Evolutionary conservation across 2,797 vertebrate species (phyloP).

Genomic region (Craterocephalus amniculus): DNA sequence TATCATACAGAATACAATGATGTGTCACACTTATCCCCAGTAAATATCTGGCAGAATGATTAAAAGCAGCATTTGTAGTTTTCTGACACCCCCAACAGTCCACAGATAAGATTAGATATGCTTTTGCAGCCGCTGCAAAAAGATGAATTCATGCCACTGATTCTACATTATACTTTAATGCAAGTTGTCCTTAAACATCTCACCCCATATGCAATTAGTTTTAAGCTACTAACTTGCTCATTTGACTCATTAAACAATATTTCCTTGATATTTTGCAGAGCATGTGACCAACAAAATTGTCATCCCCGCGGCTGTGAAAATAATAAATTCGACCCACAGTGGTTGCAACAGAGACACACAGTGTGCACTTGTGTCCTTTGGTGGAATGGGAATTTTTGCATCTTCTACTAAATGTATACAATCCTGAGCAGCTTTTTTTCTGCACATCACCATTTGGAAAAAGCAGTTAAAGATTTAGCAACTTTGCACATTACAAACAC

Average conservation of each 20-base stretch:
- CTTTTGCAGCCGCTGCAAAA: too few species aligned
- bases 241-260: not conserved
- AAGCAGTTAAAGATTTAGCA: too few species aligned
- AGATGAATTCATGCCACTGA: too few species aligned
- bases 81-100: too few species aligned
- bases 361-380: constrained; percentile 2
- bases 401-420: too few species aligned
- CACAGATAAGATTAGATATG: too few species aligned
- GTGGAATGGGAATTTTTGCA: too few species aligned
- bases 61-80: not conserved
- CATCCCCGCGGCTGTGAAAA: not conserved
- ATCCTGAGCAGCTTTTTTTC: too few species aligned
- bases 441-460: too few species aligned
- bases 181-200: not conserved
- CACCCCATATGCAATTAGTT: not conserved
- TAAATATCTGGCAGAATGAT: not conserved
- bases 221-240: not conserved
- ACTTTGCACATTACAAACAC: too few species aligned
- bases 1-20: not conserved
- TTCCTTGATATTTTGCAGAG: not conserved
- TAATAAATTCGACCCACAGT: constrained; percentile 30
- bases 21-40: not conserved
- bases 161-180: too few species aligned
- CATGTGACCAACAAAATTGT: constrained; percentile 28
- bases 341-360: constrained; percentile 2